Evolutionary conservation across 2,888 invertebrate genomes (phyloP).

Genomic region (Clusia tigrina): DNA sequence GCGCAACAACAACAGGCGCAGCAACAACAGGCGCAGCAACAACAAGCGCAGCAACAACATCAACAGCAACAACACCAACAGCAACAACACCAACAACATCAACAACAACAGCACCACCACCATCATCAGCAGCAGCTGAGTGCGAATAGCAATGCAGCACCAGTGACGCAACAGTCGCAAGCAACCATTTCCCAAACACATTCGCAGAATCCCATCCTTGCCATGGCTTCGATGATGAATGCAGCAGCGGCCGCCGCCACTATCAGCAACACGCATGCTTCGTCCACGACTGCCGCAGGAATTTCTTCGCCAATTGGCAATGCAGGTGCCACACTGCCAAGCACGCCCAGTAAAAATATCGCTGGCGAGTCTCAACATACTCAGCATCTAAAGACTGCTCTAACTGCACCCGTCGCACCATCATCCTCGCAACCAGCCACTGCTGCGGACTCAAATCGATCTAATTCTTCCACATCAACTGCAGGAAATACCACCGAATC

Average conservation of each 20-base stretch:
- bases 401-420: constrained; percentile 43
- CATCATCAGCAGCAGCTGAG: constrained; percentile 17
- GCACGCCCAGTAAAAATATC: constrained; percentile 48
- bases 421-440: no score
- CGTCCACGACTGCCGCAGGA: not conserved
- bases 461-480: constrained; percentile 24
- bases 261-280: constrained; percentile 19
- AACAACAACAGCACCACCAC: constrained; percentile 41
- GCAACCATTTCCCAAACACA: constrained; percentile 54
- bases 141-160: not conserved
- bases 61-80: constrained; percentile 58
- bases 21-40: constrained; percentile 48
- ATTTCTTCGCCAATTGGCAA: constrained; percentile 37
- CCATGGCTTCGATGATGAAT: constrained; percentile 61
- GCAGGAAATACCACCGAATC: constrained; percentile 12
- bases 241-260: constrained; percentile 37
- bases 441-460: constrained; percentile 18
- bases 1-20: constrained; percentile 36
- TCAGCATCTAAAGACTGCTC: constrained; percentile 36
- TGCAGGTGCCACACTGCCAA: constrained; percentile 35
- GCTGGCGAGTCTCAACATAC: constrained; percentile 30
- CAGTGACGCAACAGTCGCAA: not conserved
- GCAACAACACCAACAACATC: constrained; percentile 54
- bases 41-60: constrained; percentile 68
- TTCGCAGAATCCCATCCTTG: constrained; percentile 64